Percentiles rank a stretch among this genome's conserved stretches.
Conservation (phyloP, 2,113 vertebrate species). For the Seriola dumerili region DNA sequence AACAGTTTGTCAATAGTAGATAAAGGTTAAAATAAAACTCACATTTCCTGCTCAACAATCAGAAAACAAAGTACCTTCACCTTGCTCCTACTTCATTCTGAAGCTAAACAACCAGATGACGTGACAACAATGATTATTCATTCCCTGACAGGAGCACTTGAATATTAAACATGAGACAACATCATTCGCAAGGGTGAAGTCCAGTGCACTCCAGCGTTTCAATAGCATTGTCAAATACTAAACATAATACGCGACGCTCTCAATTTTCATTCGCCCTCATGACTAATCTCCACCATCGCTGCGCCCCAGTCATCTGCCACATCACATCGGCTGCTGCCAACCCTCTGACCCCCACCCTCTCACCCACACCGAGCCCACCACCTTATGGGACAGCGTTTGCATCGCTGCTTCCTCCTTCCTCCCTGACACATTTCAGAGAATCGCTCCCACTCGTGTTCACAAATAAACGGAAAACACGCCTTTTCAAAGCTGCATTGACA, state of each 20-base stretch:
- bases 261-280: constrained; percentile 28
- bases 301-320: constrained; percentile 39
- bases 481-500: constrained; percentile 14
- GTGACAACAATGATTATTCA: constrained; percentile 6
- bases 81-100: background rate
- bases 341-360: constrained; percentile 44
- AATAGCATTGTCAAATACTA: constrained; percentile 12
- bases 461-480: constrained; percentile 19
- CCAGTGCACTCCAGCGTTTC: constrained; percentile 14
- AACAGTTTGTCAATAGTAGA: background rate
- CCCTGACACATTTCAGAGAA: constrained; percentile 16
- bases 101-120: background rate
- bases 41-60: background rate
- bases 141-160: background rate
- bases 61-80: constrained; percentile 7
- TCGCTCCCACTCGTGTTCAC: constrained; percentile 14
- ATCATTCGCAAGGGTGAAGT: background rate
- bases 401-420: constrained; percentile 9
- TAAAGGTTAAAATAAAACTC: background rate
- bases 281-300: constrained; percentile 51
- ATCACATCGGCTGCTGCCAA: constrained; percentile 56
- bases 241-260: constrained; percentile 15
- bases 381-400: constrained; percentile 52
- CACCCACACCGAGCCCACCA: constrained; percentile 58
- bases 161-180: constrained; percentile 17